Evolutionary conservation across 2,888 invertebrate genomes (phyloP), one percentile per base, ranked within the genome.

Genomic region (Microplitis manilae): DNA sequence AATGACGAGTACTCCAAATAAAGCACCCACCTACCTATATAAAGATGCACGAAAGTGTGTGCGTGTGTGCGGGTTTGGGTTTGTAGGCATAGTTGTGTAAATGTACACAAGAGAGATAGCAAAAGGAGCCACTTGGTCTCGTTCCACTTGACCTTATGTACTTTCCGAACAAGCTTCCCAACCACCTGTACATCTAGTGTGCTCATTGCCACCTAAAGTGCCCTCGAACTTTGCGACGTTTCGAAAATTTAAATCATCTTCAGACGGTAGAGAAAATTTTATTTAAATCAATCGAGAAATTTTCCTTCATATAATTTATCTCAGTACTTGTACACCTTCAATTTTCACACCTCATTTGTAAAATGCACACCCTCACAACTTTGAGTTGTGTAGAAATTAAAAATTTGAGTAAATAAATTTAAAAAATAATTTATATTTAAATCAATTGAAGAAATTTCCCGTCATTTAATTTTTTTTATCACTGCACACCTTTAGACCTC

Each of bases 91-190:
- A 41, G 50, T 13, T 17, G 15, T 17, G 40, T n/a, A 68, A 65
- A 13, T 67, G 39, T 38, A 38, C 67, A n/a, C n/a, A 40, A 41
- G 68, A 70, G 60, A 70, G 8, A 59, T 70, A 70, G 41, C 50
- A 40, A 70, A 59, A 70, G 70, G 59, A 75, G 75, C 79, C 83
- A 84, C 84, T 85, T 82, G 82, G 78, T 77, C 78, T 79, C 9
- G 64, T 77, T 81, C 83, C 82, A 83, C 85, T 85, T 85, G 85
- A 85, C 84, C 84, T 84, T 84, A 82, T 79, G 81, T 81, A 81
- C 83, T 79, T 81, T 80, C 61, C 73, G 77, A 38, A 15, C 77
- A 73, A 67, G 77, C 80, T 82, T 82, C 83, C 77, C 80, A 73
- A 68, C 75, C 79, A 77, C 78, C 75, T 77, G 78, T 76, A 75